phyloP scores from a whole-genome alignment of 2,113 vertebrate genomes.

The Carlito syrichta region DNA sequence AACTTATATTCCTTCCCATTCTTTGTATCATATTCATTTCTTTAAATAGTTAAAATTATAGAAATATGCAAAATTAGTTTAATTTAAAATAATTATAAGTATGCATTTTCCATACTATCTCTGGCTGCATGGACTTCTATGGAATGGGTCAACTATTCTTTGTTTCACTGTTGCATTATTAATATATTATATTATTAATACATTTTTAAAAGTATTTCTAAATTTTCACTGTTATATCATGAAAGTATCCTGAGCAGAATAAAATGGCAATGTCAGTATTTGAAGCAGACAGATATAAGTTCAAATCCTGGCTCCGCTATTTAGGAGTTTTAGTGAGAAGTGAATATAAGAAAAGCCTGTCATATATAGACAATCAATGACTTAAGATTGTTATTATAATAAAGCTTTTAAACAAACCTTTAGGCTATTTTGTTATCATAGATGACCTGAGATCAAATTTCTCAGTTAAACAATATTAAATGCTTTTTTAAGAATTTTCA shows the following conservation, averaged over 20 bases:
- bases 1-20: neutral
- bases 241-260: neutral
- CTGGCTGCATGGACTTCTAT: neutral
- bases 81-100: constrained; percentile 26
- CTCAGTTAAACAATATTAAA: neutral
- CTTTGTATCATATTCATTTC: neutral
- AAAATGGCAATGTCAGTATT: neutral
- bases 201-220: neutral
- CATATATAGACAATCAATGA: neutral
- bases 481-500: neutral
- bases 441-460: neutral
- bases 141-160: neutral
- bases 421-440: neutral
- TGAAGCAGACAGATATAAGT: neutral
- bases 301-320: neutral
- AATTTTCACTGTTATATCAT: neutral
- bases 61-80: neutral
- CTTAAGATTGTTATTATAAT: neutral
- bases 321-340: neutral
- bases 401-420: neutral
- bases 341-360: neutral
- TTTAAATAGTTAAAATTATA: constrained; percentile 7
- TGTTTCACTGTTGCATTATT: neutral
- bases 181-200: neutral
- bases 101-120: neutral